Evolutionary conservation across 2,113 vertebrate genomes (phyloP), one percentile per base, ranked within the genome.

Genomic region (Engraulis encrasicolus): DNA sequence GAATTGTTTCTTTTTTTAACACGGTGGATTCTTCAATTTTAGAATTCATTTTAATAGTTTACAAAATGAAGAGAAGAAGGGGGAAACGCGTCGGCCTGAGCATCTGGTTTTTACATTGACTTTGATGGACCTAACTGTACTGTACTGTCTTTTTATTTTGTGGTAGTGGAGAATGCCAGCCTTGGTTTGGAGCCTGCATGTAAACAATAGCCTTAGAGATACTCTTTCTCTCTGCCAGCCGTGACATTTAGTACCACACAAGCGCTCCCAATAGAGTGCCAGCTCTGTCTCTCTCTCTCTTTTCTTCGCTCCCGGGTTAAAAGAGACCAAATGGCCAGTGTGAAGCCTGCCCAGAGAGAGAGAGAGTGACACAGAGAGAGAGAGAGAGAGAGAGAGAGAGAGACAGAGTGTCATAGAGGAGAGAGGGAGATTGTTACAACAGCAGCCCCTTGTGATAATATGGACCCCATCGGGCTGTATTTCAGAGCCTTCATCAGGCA

Each of bases 401-500:
- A 71, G 61, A 31, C n/a, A 66, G 23, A 27, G 7, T 27, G 6
- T 27, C 23, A 74, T 2, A 74, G 27, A 34, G 34, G 27, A 74
- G 66, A 71, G 61, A 71, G 61, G 34, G 66, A 74, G 66, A 5
- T 74, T 74, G 66, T 74, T 74, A 74, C 27, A 15, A 74, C 31
- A 14, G 66, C 66, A 74, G 66, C 66, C 66, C 66, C 23, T 74
- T 74, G 23, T 74, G 66, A 74, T 74, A 27, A 74, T 27, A 74
- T 31, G 15, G 66, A 74, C 66, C n/a, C 66, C 66, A 74, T 74
- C 66, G 66, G n/a, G 66, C 66, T 3, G 66, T 74, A 34, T 74
- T 74, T 34, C 66, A 74, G 66, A 74, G 66, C 66, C 66, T 74
- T 74, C 66, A 74, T 74, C 66, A 74, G 66, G 23, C 58, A 74